A percentile compares a stretch with the other conserved stretches of the same genome.
Conservation (phyloP, 2,888 invertebrate genomes). For the Callyntrura guangdongensis region DNA sequence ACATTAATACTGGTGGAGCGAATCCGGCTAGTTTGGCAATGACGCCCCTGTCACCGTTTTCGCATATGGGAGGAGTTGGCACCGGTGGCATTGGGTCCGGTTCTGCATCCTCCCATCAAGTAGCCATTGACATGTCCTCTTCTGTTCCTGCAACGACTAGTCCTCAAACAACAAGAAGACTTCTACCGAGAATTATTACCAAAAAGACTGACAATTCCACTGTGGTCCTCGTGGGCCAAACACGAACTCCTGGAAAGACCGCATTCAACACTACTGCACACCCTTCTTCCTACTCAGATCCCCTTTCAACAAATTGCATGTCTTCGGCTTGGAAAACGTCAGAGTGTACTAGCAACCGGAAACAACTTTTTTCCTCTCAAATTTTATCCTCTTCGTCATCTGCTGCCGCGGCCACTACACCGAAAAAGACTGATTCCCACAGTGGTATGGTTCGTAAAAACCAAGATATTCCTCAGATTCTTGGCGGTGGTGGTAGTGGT, state of each 20-base stretch:
- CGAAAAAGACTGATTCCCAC: slow-evolving; percentile 62
- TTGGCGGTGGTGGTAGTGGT: slow-evolving; percentile 4
- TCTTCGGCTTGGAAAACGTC: slow-evolving; percentile 50
- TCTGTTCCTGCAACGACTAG: slow-evolving; percentile 36
- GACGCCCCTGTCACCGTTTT: slow-evolving; percentile 50
- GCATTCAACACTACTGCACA: slow-evolving; percentile 36
- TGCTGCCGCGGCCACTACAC: slow-evolving; percentile 3
- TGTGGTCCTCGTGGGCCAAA: slow-evolving; percentile 63
- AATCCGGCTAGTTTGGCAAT: slow-evolving; percentile 25
- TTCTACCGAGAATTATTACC: slow-evolving; percentile 69
- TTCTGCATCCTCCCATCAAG: slow-evolving; percentile 56
- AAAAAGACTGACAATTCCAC: slow-evolving; percentile 77
- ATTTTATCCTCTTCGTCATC: not conserved
- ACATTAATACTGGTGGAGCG: slow-evolving; percentile 6
- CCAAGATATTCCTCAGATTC: not conserved
- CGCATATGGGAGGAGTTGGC: slow-evolving; percentile 18
- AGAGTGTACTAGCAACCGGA: slow-evolving; percentile 16
- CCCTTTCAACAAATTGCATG: slow-evolving; percentile 50
- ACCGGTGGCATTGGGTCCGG: not conserved
- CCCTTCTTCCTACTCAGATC: slow-evolving; percentile 23
- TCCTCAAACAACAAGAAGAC: slow-evolving; percentile 65
- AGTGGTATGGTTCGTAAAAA: slow-evolving; percentile 31
- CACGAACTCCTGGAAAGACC: slow-evolving; percentile 53
- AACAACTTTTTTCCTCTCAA: slow-evolving; percentile 32
- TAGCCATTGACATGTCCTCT: slow-evolving; percentile 67